A percentile compares a stretch with the other conserved stretches of the same genome.
Conservation (phyloP, 2,113 vertebrate species). For the Thymallus thymallus region DNA sequence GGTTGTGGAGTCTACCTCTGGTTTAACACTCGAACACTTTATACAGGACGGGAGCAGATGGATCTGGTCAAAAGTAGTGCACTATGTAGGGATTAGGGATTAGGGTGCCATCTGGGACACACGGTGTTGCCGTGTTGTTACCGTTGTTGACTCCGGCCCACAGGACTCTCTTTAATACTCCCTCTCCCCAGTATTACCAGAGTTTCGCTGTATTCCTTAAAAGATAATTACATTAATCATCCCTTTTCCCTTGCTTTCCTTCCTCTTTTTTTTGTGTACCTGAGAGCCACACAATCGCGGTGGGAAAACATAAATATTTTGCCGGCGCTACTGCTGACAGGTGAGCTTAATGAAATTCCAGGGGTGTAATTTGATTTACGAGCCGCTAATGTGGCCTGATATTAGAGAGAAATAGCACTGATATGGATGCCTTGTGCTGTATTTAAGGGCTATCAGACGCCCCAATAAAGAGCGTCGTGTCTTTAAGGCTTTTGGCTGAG, state of each 20-base stretch:
- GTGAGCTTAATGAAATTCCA: conserved; percentile 78
- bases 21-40: conserved; percentile 49
- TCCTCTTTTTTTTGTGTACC: conserved; percentile 64
- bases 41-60: no score
- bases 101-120: no score
- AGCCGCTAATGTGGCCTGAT: conserved; percentile 75
- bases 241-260: conserved; percentile 27
- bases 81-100: no score
- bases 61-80: no score
- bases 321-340: conserved; percentile 68
- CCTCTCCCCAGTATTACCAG: not conserved
- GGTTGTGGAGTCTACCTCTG: conserved; percentile 57
- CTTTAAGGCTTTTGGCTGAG: conserved; percentile 62
- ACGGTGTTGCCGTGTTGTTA: no score
- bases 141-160: conserved; percentile 36
- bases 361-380: conserved; percentile 78
- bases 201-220: conserved; percentile 67
- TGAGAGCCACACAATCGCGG: conserved; percentile 62
- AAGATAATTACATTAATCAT: conserved; percentile 74
- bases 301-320: conserved; percentile 75
- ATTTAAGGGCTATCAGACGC: conserved; percentile 73
- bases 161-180: conserved; percentile 33
- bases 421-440: conserved; percentile 72
- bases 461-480: conserved; percentile 73
- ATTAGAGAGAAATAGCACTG: conserved; percentile 73